Evolutionary conservation across 2,888 invertebrate species (phyloP).

Genomic region (Pasiphila rectangulata): DNA sequence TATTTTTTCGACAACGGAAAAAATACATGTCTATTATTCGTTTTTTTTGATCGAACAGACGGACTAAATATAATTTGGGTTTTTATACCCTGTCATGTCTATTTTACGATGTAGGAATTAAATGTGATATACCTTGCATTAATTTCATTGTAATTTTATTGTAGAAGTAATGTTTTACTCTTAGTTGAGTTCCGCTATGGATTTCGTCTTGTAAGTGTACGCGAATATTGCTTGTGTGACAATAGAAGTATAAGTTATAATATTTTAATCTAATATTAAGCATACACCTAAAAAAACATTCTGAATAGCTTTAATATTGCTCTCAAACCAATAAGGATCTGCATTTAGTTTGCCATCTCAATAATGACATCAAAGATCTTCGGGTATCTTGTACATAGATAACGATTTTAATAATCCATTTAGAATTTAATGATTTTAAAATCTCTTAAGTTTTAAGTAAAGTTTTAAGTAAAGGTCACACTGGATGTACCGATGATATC

Average conservation of each 20-base stretch:
- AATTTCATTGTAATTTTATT: neutral
- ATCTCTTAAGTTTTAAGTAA: neutral
- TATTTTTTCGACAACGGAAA: too few relatives aligned
- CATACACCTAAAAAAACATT: neutral
- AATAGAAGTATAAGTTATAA: neutral
- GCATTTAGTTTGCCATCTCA: constrained; percentile 3
- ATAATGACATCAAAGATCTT: constrained; percentile 7
- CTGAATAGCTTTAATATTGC: constrained; percentile 10
- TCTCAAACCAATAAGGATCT: constrained; percentile 4
- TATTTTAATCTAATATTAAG: neutral
- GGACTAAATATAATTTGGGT: too few relatives aligned
- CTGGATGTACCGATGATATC: constrained; percentile 24
- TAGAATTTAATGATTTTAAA: neutral
- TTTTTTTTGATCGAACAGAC: too few relatives aligned
- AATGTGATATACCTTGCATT: too few relatives aligned
- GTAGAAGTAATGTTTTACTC: too few relatives aligned
- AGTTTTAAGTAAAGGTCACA: constrained; percentile 15
- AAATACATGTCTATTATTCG: too few relatives aligned
- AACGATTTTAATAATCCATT: neutral
- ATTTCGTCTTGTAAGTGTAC: too few relatives aligned
- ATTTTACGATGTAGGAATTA: too few relatives aligned
- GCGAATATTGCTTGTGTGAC: too few relatives aligned
- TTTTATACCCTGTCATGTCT: too few relatives aligned
- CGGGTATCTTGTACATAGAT: constrained; percentile 10
- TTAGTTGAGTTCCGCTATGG: too few relatives aligned